Conservation (phyloP, 1,140 invertebrate genomes). For the Drosophila dunni region DNA sequence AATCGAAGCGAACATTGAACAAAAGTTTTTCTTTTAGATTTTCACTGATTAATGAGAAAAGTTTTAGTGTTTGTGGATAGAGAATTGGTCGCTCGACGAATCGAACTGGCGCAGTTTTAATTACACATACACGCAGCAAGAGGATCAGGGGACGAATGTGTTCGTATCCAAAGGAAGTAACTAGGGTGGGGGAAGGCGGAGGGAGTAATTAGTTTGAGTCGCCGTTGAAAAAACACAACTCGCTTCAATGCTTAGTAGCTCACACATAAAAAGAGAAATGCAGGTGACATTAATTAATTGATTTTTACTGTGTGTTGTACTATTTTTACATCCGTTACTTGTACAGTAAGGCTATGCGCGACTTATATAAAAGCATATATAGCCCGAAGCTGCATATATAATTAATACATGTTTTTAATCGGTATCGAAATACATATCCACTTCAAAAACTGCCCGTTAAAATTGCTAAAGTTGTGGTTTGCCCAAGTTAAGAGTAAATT, state of each 20-base stretch:
- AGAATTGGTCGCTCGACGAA: constrained; percentile 47
- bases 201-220: constrained; percentile 72
- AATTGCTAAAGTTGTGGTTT: no score
- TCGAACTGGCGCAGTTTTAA: constrained; percentile 76
- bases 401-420: no score
- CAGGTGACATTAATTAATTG: constrained; percentile 82
- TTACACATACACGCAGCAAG: constrained; percentile 64
- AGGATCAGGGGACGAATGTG: neutral
- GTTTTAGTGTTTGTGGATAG: constrained; percentile 67
- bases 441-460: no score
- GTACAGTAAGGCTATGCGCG: no score
- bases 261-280: constrained; percentile 31
- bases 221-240: constrained; percentile 61
- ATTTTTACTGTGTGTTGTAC: constrained; percentile 57
- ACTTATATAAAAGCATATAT: no score
- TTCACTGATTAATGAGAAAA: constrained; percentile 84
- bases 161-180: neutral
- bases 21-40: constrained; percentile 83
- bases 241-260: constrained; percentile 52
- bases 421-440: no score
- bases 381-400: no score
- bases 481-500: no score
- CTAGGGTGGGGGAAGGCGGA: neutral
- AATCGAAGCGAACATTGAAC: constrained; percentile 50
- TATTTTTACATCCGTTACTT: neutral